Percentiles rank a stretch among this genome's conserved stretches.
These are phyloP conservation scores for Caerostris extrusa DNA, from an alignment of 1,140 invertebrate genomes.

Conservation along the genomic window DNA sequence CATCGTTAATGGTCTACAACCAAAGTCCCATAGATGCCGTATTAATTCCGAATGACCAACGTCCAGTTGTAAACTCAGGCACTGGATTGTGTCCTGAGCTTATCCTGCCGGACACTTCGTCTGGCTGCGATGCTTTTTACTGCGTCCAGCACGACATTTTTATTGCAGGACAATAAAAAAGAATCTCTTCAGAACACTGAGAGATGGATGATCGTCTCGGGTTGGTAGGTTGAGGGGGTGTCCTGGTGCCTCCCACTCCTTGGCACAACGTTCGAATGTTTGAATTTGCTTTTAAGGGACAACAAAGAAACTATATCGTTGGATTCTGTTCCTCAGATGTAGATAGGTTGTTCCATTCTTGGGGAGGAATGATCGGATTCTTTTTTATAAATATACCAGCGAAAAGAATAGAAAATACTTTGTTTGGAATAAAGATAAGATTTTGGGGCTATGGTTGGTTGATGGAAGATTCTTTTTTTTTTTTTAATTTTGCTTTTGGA, in stretches of 20 bases:
- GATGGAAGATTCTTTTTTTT: too few species aligned
- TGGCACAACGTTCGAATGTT: neutral
- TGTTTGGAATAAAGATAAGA: neutral
- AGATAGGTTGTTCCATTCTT: neutral
- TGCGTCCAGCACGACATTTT: conserved; percentile 1
- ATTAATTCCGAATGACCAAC: conserved; percentile 34
- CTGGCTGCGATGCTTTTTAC: neutral
- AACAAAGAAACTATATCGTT: neutral
- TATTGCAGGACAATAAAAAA: conserved; percentile 32
- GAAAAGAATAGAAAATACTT: neutral
- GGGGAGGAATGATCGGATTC: neutral
- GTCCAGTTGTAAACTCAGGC: neutral
- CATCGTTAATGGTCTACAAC: neutral
- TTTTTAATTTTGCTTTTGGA: too few species aligned
- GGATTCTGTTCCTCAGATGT: neutral
- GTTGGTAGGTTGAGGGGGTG: neutral
- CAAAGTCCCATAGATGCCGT: neutral
- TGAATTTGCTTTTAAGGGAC: neutral
- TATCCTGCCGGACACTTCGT: neutral
- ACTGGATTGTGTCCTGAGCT: too few species aligned
- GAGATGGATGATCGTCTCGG: neutral
- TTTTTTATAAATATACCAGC: neutral
- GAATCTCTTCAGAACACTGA: neutral
- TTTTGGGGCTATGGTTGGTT: neutral
- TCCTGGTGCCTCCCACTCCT: neutral